Percentiles rank a stretch among this genome's conserved stretches.
Conservation (phyloP, 1,140 invertebrate genomes). For the Belonocnema kinseyi region DNA sequence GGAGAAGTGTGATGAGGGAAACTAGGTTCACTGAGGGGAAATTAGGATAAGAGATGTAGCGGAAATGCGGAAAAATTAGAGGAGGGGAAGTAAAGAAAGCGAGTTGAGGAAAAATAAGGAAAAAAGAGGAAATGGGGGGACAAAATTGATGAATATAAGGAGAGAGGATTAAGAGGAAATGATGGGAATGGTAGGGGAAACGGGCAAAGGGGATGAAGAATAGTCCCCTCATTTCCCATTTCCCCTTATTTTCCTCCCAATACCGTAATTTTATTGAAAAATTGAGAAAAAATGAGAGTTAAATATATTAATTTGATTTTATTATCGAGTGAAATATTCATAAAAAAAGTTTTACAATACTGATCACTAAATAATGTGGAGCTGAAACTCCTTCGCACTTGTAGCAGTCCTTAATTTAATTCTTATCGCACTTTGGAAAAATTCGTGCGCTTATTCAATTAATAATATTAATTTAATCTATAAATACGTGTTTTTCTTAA, state of each 20-base stretch:
- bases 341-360: conserved; percentile 5
- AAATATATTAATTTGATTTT: background rate
- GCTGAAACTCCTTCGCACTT: conserved; percentile 10
- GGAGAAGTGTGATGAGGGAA: background rate
- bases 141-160: too few species aligned
- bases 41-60: background rate
- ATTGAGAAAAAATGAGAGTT: background rate
- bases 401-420: background rate
- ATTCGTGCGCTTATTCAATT: background rate
- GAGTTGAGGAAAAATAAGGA: too few species aligned
- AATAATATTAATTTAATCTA: background rate
- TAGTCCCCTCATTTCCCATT: background rate
- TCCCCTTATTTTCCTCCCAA: background rate
- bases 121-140: too few species aligned
- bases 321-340: conserved; percentile 6
- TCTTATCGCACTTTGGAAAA: background rate
- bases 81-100: too few species aligned
- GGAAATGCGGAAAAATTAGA: too few species aligned
- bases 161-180: too few species aligned
- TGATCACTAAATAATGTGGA: conserved; percentile 5
- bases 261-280: background rate
- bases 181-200: too few species aligned
- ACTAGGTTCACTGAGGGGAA: background rate
- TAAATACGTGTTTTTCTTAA: too few species aligned
- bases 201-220: too few species aligned